phyloP scores from a whole-genome alignment of 2,888 invertebrate genomes.

The Sycophila texana region DNA sequence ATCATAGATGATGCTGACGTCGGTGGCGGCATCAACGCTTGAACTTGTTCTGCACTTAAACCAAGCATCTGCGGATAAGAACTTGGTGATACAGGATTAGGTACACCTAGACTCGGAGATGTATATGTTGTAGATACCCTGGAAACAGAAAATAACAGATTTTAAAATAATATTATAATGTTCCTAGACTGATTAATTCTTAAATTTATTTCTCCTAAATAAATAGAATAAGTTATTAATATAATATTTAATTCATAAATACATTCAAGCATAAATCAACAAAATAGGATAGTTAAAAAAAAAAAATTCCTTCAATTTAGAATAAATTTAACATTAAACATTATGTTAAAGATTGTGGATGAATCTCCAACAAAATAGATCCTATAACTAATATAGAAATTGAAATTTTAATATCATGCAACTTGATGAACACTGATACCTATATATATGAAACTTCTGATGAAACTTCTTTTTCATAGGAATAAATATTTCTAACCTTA shows the following conservation, averaged over 20 bases:
- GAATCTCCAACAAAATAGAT: constrained; percentile 55
- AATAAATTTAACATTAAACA: constrained; percentile 6
- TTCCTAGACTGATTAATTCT: neutral
- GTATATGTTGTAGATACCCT: constrained; percentile 76
- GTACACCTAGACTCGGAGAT: constrained; percentile 72
- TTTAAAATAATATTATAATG: constrained; percentile 14
- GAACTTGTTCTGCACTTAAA: constrained; percentile 73
- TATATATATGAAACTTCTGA: constrained; percentile 5
- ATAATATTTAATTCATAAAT: constrained; percentile 21
- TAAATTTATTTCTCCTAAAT: constrained; percentile 12
- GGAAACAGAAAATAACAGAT: constrained; percentile 63
- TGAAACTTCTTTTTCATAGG: constrained; percentile 8
- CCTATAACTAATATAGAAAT: constrained; percentile 5
- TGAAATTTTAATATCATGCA: constrained; percentile 37
- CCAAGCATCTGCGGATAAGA: constrained; percentile 77
- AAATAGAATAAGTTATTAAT: constrained; percentile 8
- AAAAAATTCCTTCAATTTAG: constrained; percentile 1
- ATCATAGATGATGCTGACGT: constrained; percentile 70
- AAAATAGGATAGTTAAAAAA: constrained; percentile 13
- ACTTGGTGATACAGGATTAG: constrained; percentile 70
- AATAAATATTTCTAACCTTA: neutral
- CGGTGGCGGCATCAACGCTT: constrained; percentile 74
- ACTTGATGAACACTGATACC: constrained; percentile 19
- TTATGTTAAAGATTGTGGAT: constrained; percentile 55
- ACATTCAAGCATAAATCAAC: constrained; percentile 39